These are phyloP conservation scores for Calyptommatus sinebrachiatus DNA, from an alignment of 2,113 vertebrate species.

Conservation along the genomic window DNA sequence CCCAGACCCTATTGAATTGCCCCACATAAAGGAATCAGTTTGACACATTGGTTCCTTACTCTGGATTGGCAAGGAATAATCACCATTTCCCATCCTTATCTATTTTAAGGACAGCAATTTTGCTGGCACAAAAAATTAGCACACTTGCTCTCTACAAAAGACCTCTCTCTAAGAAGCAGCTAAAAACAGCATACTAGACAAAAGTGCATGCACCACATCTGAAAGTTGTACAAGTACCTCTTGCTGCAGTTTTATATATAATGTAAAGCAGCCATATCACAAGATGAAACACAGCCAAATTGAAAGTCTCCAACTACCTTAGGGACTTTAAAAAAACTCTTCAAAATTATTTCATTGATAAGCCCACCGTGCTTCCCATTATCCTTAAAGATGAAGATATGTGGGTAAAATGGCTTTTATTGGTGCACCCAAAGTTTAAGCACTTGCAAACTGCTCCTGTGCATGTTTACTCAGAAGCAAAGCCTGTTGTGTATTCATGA, in stretches of 20 bases:
- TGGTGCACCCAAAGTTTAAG: neutral
- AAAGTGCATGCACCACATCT: neutral
- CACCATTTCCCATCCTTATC: neutral
- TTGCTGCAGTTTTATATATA: neutral
- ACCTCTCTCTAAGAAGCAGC: neutral
- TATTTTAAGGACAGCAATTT: neutral
- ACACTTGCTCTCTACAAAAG: neutral
- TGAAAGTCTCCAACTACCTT: neutral
- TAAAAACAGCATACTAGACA: neutral
- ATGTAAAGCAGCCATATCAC: neutral
- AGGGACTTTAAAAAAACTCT: neutral
- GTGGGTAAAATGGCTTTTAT: neutral
- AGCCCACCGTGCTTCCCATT: neutral
- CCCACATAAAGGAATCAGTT: neutral
- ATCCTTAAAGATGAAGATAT: neutral
- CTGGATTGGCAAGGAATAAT: too few species aligned
- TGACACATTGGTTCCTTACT: neutral
- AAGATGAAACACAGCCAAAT: neutral
- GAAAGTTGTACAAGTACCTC: neutral
- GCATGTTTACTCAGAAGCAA: constrained; percentile 10
- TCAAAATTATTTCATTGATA: neutral
- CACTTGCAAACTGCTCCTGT: neutral
- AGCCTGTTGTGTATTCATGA: too few species aligned
- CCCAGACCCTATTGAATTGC: neutral
- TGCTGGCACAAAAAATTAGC: neutral